Evolutionary conservation across 64 coral and sea anemone genomes (phyloP), one percentile per base, ranked within the genome.

Genomic region (Stichodactyla helianthus): DNA sequence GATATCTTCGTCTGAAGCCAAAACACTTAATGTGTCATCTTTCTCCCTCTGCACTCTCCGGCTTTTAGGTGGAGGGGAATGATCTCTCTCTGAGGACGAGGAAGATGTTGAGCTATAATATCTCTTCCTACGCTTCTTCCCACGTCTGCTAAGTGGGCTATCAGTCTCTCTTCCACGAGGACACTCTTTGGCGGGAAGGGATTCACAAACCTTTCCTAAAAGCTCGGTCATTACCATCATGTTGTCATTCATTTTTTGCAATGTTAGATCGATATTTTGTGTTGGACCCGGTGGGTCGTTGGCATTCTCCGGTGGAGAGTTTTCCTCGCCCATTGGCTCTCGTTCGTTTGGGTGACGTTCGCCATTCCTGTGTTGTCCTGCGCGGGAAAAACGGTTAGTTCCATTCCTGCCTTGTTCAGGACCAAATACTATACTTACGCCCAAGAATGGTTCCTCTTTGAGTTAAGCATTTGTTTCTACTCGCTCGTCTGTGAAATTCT

Each of bases 221-320:
- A 60, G 56, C 12, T 55, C 44, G 56, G 82, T 61, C 82, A 84
- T 22, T 59, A 35, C 61, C 5, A 26, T 35, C 19, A 83, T 56
- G 81, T 83, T 25, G 50, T 53, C 81, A 83, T 56, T 83, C 81
- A 83, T 56, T 53, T 82, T 52, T 56, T 56, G 54, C 54, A 56
- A 56, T 56, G 54, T 51, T n/a, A 7, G 54, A 82, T 16, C 50
- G 52, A 53, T 56, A 56, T 26, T 59, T 86, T 56, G 84, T 86
- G 60, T 28, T 86, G 52, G 60, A 86, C 63, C 85, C 64, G 65
- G 85, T 86, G 85, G 85, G 28, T 86, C 35, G 35, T 68, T 50
- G 51, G 20, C 51, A 67, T 53, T 57, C 22, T 31, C 61, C 82
- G 53, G 82, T 84, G 82, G 82, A 55, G 22, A 22, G 0, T n/a